Evolutionary conservation across 2,797 vertebrate species (phyloP).

Genomic region (Notolepis coatsorum): DNA sequence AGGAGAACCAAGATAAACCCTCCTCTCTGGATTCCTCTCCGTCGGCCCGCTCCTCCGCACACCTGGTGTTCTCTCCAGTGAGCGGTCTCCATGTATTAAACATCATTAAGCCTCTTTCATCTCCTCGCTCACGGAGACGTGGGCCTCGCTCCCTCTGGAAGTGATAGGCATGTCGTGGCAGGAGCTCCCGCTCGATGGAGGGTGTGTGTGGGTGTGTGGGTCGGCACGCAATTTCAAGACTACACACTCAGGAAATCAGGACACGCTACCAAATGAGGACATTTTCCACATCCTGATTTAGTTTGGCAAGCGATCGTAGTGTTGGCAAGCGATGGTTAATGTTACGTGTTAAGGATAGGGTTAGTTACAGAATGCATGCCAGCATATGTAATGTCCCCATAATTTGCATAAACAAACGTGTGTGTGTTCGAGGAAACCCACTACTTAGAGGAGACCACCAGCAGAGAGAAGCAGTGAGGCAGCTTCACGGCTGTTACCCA

Average conservation of each 20-base stretch:
- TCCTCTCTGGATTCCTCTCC: slow-evolving; percentile 29
- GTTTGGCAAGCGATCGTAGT: no score
- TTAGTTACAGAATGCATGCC: no score
- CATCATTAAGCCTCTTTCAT: slow-evolving; percentile 71
- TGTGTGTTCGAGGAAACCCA: slow-evolving; percentile 11
- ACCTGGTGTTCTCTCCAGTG: slow-evolving; percentile 49
- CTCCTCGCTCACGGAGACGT: slow-evolving; percentile 55
- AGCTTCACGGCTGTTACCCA: slow-evolving; percentile 29
- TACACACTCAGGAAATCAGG: no score
- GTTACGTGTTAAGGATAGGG: no score
- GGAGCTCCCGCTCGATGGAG: slow-evolving; percentile 11
- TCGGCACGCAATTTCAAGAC: no score
- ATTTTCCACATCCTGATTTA: no score
- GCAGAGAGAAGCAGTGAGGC: no score
- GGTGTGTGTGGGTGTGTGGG: not conserved
- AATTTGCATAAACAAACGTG: no score
- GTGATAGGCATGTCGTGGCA: slow-evolving; percentile 37
- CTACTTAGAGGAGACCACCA: slow-evolving; percentile 26
- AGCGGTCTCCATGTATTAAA: slow-evolving; percentile 63
- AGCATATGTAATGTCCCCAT: no score
- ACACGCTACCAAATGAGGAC: no score
- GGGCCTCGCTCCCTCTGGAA: slow-evolving; percentile 62
- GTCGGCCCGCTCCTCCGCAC: slow-evolving; percentile 2
- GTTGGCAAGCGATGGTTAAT: no score
- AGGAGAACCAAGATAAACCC: slow-evolving; percentile 26